Conservation (phyloP, 37 sponge, comb jelly and placozoan species). For the Cliona cf. orientalis region DNA sequence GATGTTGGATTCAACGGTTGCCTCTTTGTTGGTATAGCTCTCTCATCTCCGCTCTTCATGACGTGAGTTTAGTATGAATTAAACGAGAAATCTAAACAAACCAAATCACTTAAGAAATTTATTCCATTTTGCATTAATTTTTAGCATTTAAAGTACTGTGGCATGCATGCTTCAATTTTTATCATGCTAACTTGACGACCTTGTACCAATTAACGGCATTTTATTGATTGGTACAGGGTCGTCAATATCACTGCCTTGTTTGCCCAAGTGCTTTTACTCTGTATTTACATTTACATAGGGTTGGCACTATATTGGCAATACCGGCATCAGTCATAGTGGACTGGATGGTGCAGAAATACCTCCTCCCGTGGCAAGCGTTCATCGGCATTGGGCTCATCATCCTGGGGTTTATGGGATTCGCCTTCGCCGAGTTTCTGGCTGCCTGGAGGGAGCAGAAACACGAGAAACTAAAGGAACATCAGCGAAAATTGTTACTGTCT, state of each 20-base stretch:
- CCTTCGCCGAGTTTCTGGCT: constrained; percentile 36
- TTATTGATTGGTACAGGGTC: too few species aligned
- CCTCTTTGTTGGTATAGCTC: constrained; percentile 56
- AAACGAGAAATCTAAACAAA: neutral
- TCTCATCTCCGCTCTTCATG: constrained; percentile 71
- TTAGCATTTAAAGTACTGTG: too few species aligned
- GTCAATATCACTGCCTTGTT: too few species aligned
- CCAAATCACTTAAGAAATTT: neutral
- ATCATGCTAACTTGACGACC: too few species aligned
- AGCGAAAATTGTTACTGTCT: too few species aligned
- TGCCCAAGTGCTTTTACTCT: too few species aligned
- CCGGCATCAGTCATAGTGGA: constrained; percentile 68
- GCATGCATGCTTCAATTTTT: too few species aligned
- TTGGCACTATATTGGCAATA: constrained; percentile 60
- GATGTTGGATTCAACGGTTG: constrained; percentile 49
- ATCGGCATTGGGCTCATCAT: constrained; percentile 60
- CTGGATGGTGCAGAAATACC: constrained; percentile 49
- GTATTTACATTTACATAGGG: too few species aligned
- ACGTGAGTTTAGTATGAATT: constrained; percentile 47
- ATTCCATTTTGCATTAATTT: too few species aligned
- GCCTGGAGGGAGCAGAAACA: constrained; percentile 3
- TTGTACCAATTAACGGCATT: too few species aligned
- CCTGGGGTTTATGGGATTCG: constrained; percentile 59
- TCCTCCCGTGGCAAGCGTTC: constrained; percentile 37
- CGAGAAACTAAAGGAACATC: neutral